Evolutionary conservation across 1,140 invertebrate genomes (phyloP).

Genomic region (Drosophila bifasciata): DNA sequence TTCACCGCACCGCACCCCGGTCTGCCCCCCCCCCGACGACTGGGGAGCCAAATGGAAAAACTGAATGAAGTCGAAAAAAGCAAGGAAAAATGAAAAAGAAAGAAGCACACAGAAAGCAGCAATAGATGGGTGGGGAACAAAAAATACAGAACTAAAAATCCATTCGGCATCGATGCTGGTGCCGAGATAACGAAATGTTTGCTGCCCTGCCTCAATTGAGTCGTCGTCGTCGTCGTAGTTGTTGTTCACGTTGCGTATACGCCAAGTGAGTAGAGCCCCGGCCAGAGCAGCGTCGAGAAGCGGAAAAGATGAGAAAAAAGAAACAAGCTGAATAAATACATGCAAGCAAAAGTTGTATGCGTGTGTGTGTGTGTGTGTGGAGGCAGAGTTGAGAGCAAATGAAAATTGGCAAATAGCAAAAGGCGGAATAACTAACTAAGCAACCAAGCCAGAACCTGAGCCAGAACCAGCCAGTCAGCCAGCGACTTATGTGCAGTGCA

Average conservation of each 20-base stretch:
- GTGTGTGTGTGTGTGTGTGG: conserved; percentile 22
- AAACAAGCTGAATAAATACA: conserved; percentile 58
- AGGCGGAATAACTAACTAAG: conserved; percentile 41
- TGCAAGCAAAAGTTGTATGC: conserved; percentile 27
- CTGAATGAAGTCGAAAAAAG: conserved; percentile 51
- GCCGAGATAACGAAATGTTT: conserved; percentile 72
- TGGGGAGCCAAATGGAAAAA: conserved; percentile 52
- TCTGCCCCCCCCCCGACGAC: background rate
- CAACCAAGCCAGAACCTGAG: conserved; percentile 1
- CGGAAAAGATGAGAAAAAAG: conserved; percentile 20
- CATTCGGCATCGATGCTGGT: conserved; percentile 67
- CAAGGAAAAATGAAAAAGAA: conserved; percentile 27
- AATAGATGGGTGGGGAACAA: conserved; percentile 3
- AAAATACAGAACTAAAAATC: conserved; percentile 60
- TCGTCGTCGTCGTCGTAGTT: conserved; percentile 34
- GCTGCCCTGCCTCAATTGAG: conserved; percentile 64
- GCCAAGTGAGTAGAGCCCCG: conserved; percentile 52
- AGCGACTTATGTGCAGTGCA: conserved; percentile 53
- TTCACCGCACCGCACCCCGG: conserved; percentile 28
- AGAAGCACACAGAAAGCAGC: conserved; percentile 40
- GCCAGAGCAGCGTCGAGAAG: background rate
- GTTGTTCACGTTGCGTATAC: conserved; percentile 56
- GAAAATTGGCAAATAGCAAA: conserved; percentile 53
- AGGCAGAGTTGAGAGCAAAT: conserved; percentile 34
- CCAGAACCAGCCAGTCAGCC: too few species aligned